Conservation (phyloP, 2,797 vertebrate species). For the Psittacula derbiana region DNA sequence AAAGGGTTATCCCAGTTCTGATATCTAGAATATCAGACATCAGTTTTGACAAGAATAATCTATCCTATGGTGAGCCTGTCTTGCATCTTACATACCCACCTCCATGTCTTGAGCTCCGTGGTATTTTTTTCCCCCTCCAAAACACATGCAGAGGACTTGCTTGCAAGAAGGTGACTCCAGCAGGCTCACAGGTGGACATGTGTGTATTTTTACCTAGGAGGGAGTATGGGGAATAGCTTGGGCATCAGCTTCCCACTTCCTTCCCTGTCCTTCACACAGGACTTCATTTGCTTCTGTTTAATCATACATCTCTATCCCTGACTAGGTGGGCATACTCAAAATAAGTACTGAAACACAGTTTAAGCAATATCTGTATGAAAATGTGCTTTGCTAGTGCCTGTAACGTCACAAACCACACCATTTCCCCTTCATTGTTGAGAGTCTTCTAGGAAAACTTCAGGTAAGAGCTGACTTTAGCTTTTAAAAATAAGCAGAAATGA, state of each 20-base stretch:
- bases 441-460: neutral
- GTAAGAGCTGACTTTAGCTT: neutral
- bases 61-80: neutral
- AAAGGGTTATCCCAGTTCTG: neutral
- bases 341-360: neutral
- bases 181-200: neutral
- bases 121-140: neutral
- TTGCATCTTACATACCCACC: neutral
- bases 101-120: fast-evolving
- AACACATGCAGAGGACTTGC: fast-evolving
- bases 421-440: neutral
- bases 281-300: neutral
- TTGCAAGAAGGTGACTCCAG: neutral
- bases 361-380: neutral
- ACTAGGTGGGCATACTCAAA: neutral
- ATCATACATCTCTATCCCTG: neutral
- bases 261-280: neutral
- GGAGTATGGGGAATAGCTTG: neutral
- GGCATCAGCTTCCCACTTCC: neutral
- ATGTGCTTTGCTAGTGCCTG: neutral
- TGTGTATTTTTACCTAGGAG: neutral
- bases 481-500: neutral
- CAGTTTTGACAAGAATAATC: neutral
- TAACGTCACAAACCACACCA: fast-evolving
- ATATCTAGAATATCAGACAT: neutral